Conservation (phyloP, 2,113 vertebrate species). For the Motacilla tschutschensis region DNA sequence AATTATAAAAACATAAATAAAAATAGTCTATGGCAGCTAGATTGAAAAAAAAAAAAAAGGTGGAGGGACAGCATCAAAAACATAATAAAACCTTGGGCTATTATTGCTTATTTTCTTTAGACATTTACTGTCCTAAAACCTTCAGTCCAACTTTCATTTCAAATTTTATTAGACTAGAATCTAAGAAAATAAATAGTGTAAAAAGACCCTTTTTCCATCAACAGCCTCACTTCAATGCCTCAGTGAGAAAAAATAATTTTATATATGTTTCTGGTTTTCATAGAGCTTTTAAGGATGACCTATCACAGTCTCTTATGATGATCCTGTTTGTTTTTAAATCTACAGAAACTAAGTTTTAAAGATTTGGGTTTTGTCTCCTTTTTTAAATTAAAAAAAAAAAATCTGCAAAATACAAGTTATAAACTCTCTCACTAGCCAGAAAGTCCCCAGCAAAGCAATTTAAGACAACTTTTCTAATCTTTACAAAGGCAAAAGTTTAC, state of each 20-base stretch:
- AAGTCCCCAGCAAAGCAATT: neutral
- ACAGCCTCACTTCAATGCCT: neutral
- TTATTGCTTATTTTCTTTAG: neutral
- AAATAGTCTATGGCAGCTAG: neutral
- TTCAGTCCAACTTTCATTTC: neutral
- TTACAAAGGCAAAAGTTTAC: constrained; percentile 5
- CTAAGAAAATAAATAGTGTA: neutral
- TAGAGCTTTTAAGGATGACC: neutral
- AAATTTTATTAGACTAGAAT: neutral
- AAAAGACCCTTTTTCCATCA: neutral
- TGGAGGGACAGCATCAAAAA: fast-evolving
- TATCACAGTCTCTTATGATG: neutral
- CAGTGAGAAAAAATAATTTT: neutral
- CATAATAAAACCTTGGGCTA: neutral
- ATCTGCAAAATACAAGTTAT: neutral
- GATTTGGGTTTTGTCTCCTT: neutral
- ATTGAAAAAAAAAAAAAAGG: fast-evolving
- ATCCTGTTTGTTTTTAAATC: neutral
- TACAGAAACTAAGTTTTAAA: neutral
- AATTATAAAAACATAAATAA: neutral
- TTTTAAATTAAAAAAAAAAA: neutral
- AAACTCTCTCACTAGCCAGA: neutral
- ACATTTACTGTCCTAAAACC: neutral
- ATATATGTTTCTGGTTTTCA: neutral
- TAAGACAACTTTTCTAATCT: neutral